Base-by-base conservation (phyloP, 1,140 invertebrate genomes). In the Centruroides sculpturatus region DNA sequence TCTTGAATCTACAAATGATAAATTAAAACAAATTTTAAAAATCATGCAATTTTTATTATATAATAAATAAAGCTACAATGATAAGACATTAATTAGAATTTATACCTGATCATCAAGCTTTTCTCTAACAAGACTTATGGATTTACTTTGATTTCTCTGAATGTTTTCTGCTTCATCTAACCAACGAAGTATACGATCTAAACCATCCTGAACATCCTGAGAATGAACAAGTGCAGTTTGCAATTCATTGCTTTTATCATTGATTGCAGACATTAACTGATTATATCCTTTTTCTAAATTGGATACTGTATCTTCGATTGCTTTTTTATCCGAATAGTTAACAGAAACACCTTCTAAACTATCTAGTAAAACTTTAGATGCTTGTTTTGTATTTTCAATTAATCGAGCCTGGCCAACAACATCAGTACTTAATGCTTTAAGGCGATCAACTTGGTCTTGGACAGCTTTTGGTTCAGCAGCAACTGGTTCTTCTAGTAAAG, bases 191-290 rank as follows among this genome's bases (percentile, higher is more conserved):
- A 96, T 79, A 57, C 85, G 82, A 68, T 95, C 90, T 1, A 95
- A 77, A 8, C 90, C 89, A 72, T 94, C 90, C 71, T 94, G 88
- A 10, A 96, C 85, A n/a, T 89, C 91, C 75, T 96, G 92, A 57
- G 89, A 91, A 72, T 94, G 89, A 6, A 93, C 83, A 47, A 96
- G 75, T 0, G 91, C 90, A 0, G 86, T 86, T 66, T 96, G 91
- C 53, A 97, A 74, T 51, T 85, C 81, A 64, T 86, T 82, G 68
- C 89, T 92, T n/a, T 86, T 83, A 5, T 86, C 82, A 10, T 81
- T 80, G 11, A 92, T 74, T 1, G 82, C 81, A 62, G 82, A 81
- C 55, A 80, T 77, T 10, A 93, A 70, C 63, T 89, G 83, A 56
- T 78, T 79, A 71, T 93, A 89, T 59, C 87, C 85, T 47, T 85